Evolutionary conservation across 2,888 invertebrate species (phyloP), one percentile per base, ranked within the genome.

Genomic region (Artemia sp.): DNA sequence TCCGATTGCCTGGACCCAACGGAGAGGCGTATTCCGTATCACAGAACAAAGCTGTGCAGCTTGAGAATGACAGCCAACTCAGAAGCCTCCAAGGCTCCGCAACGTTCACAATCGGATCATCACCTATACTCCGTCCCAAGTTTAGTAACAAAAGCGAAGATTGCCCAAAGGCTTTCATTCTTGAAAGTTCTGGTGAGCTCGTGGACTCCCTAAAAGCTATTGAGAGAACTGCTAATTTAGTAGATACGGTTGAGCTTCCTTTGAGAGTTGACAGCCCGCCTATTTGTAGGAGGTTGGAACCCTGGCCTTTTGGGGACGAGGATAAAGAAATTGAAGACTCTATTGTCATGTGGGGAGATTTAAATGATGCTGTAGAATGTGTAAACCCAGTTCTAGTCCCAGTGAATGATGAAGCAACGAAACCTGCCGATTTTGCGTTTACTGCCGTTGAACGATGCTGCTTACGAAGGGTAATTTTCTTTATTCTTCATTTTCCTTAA

Each of bases 1-100:
- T 89, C 77, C 82, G 90, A 73, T 86, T 90, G 84, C 89, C 90
- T 2, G 90, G 88, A 77, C 88, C 87, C 75, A 88, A 88, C 78
- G 92, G 91, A 53, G 85, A 87, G 75, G 86, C 87, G 74, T 92
- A 92, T 79, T 90, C 90, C 78, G 91, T 92, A 51, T 91, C 92
- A 67, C 92, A 90, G 75, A 92, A 92, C 79, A 89, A 90, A 82
- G 90, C 91, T 75, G 85, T 91, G 72, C 69, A 70, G 68, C 69
- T 71, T 51, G 70, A 70, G 24, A 51, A 51, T 10, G 67, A 67
- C 66, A n/a, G 58, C n/a, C n/a, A n/a, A n/a, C 14, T 58, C 4
- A 58, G 14, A 58, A 58, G n/a, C 58, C 58, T n/a, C 38, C 38
- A 38, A 38, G 64, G 64, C n/a, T 58, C 9, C 11, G 64, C 64